phyloP scores from a whole-genome alignment of 1,140 invertebrate genomes.

The Lordiphosa mommai region DNA sequence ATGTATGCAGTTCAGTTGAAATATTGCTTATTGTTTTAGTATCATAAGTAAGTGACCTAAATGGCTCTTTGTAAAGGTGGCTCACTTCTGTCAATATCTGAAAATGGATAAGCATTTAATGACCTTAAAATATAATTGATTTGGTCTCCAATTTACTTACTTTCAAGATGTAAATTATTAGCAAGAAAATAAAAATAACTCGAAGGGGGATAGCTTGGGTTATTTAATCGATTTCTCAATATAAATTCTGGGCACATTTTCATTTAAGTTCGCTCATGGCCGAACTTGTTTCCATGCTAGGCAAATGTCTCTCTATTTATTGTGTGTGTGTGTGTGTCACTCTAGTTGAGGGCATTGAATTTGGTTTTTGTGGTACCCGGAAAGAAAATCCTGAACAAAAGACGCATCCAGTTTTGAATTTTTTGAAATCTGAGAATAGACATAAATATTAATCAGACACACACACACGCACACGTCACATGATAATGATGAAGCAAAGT shows the following conservation, averaged over 20 bases:
- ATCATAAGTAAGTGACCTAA: no score
- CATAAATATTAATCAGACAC: conserved; percentile 64
- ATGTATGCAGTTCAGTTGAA: no score
- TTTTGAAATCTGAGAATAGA: conserved; percentile 48
- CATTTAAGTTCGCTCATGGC: conserved; percentile 34
- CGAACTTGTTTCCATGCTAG: conserved; percentile 37
- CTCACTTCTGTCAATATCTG: no score
- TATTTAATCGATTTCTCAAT: conserved; percentile 4
- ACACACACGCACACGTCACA: conserved; percentile 24
- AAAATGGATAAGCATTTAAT: no score
- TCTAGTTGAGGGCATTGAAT: neutral
- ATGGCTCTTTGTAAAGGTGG: no score
- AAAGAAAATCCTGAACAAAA: conserved; percentile 38
- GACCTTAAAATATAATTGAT: no score
- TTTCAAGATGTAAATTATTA: neutral
- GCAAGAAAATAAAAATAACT: neutral
- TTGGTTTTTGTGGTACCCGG: conserved; percentile 21
- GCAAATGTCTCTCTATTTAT: conserved; percentile 47
- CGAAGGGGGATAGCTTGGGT: neutral
- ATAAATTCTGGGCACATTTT: no score
- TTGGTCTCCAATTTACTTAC: no score
- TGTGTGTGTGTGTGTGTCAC: neutral
- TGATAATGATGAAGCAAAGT: neutral
- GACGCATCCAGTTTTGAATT: conserved; percentile 49
- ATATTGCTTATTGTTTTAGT: no score